Evolutionary conservation across 2,113 vertebrate species (phyloP).

Genomic region (Chrysemys picta): DNA sequence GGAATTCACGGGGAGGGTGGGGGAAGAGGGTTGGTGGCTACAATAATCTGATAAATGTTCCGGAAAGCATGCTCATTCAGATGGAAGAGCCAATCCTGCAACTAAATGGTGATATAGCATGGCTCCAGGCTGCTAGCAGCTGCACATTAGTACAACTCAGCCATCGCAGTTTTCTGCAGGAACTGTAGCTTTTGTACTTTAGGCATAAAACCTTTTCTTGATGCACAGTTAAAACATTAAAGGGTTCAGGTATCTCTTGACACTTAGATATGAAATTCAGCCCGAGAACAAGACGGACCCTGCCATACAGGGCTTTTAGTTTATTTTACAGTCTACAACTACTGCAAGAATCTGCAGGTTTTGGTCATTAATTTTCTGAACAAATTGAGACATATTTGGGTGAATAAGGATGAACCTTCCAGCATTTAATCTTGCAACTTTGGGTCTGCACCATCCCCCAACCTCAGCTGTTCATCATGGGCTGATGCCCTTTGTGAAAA

Average conservation of each 20-base stretch:
- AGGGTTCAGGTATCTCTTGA: not conserved
- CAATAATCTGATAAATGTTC: conserved; percentile 77
- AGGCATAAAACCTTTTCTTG: not conserved
- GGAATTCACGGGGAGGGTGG: conserved; percentile 35
- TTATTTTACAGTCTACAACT: not conserved
- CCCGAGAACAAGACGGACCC: not conserved
- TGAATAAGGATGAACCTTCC: not conserved
- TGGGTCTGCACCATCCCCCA: not conserved
- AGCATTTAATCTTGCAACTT: not conserved
- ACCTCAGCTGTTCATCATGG: not conserved
- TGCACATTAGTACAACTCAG: conserved; percentile 30
- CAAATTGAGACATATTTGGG: accelerated
- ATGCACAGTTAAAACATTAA: not conserved
- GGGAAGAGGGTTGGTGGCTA: conserved; percentile 66
- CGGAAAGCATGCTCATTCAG: conserved; percentile 77
- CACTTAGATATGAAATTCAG: not conserved
- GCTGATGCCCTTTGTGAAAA: not conserved
- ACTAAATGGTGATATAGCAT: conserved; percentile 58
- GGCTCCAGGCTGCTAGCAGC: conserved; percentile 71
- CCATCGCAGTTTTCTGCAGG: not conserved
- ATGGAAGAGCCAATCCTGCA: conserved; percentile 68
- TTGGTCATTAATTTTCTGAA: not conserved
- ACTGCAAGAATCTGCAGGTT: not conserved
- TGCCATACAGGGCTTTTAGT: not conserved
- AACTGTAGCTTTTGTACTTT: not conserved